phyloP scores from a whole-genome alignment of 1,140 invertebrate genomes.

The Atopsyche davidsoni region DNA sequence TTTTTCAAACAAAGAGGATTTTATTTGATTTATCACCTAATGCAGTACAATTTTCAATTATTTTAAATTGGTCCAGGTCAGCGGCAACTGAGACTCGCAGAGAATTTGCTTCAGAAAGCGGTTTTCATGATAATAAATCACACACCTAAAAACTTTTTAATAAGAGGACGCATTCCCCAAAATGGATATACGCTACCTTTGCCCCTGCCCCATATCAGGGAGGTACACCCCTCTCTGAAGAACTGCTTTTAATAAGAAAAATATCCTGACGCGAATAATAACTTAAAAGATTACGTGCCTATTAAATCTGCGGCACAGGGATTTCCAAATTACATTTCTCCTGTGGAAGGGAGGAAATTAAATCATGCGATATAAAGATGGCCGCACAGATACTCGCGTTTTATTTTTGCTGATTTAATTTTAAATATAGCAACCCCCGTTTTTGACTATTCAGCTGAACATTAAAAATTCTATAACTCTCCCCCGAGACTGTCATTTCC shows the following conservation, averaged over 20 bases:
- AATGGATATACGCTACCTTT: neutral
- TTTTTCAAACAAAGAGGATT: no score
- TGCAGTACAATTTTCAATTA: no score
- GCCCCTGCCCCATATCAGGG: constrained; percentile 12
- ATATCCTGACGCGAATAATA: constrained; percentile 26
- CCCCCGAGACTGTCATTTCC: no score
- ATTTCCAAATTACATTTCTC: constrained; percentile 25
- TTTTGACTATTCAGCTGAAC: no score
- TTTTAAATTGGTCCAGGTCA: no score
- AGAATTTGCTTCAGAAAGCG: no score
- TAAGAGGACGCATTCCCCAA: neutral
- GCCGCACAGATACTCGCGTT: neutral
- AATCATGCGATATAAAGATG: neutral
- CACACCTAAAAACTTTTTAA: neutral
- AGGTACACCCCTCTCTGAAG: constrained; percentile 8
- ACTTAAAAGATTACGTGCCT: constrained; percentile 27
- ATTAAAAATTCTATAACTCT: no score
- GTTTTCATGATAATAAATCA: constrained; percentile 1
- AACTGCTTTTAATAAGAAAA: constrained; percentile 27
- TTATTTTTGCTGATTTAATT: neutral
- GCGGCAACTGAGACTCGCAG: no score
- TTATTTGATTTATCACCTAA: no score
- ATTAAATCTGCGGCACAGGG: constrained; percentile 24
- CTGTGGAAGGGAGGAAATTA: no score
- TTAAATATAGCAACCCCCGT: no score